Conservation (phyloP, 2,797 vertebrate genomes). For the Enteromius trimaculatus region DNA sequence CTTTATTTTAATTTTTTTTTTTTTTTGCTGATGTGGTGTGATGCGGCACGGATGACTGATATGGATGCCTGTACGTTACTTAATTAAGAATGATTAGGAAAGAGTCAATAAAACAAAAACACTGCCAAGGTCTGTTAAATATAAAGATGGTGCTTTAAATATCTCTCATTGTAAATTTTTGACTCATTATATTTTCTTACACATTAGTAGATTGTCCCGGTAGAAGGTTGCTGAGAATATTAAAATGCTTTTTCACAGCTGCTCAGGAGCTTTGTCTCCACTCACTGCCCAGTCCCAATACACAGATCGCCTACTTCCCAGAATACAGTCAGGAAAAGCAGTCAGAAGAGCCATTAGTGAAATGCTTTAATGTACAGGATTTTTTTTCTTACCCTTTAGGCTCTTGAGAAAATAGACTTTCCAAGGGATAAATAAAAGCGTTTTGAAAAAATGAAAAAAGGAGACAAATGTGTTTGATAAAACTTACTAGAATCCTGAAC, state of each 20-base stretch:
- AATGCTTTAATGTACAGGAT: slow-evolving; percentile 52
- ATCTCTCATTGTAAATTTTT: not conserved
- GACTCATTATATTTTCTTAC: not conserved
- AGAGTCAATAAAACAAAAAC: not conserved
- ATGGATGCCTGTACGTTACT: not conserved
- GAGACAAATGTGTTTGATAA: not conserved
- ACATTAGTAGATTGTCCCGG: not conserved
- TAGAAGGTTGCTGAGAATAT: slow-evolving; percentile 36
- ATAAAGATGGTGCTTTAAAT: not conserved
- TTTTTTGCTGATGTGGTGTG: not conserved
- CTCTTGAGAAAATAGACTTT: slow-evolving; percentile 22
- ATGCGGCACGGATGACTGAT: slow-evolving; percentile 5
- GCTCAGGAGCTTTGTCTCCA: slow-evolving; percentile 19
- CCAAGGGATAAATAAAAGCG: slow-evolving; percentile 12
- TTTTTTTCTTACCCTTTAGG: slow-evolving; percentile 37
- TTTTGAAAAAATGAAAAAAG: slow-evolving; percentile 20
- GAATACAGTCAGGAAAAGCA: slow-evolving; percentile 57
- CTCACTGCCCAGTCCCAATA: slow-evolving; percentile 51
- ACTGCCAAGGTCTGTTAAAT: not conserved
- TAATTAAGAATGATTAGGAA: slow-evolving; percentile 1
- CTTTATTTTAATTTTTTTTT: not conserved
- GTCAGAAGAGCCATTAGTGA: slow-evolving; percentile 61
- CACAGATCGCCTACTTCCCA: slow-evolving; percentile 44
- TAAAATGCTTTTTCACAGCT: slow-evolving; percentile 46
- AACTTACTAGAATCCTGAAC: not conserved